These are phyloP conservation scores for Polyommatus iphigenia DNA, from an alignment of 2,888 invertebrate genomes.

Conservation along the genomic window DNA sequence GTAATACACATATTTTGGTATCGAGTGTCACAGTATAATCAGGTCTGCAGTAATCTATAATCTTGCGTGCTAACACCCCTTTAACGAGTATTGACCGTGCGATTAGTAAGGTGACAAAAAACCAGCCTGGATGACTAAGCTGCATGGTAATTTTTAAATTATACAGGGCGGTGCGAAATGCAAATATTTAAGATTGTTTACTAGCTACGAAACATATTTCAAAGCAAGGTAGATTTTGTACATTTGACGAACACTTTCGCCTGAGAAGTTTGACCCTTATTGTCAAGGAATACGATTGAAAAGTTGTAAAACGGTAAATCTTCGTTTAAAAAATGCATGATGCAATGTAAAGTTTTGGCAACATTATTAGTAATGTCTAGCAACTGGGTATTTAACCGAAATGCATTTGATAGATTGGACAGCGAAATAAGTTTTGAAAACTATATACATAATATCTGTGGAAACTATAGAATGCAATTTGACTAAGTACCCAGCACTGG, in stretches of 20 bases:
- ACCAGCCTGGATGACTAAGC: conserved; percentile 16
- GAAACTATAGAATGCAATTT: neutral
- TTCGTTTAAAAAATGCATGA: too few species aligned
- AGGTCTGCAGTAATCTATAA: neutral
- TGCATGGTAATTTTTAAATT: neutral
- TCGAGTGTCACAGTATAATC: neutral
- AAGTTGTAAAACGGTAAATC: too few species aligned
- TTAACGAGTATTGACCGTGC: conserved; percentile 12
- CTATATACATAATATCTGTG: neutral
- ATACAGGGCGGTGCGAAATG: neutral
- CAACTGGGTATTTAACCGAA: too few species aligned
- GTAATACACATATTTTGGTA: neutral
- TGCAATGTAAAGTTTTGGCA: too few species aligned
- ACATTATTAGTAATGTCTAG: too few species aligned
- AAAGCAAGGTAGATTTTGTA: too few species aligned
- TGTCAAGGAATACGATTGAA: too few species aligned
- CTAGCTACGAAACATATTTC: too few species aligned
- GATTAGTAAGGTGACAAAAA: conserved; percentile 4
- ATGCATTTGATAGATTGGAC: too few species aligned
- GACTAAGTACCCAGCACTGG: neutral
- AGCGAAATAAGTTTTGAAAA: too few species aligned
- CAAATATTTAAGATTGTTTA: neutral
- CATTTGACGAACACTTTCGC: too few species aligned
- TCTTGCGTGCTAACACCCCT: conserved; percentile 12
- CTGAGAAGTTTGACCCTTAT: too few species aligned